phyloP scores from a whole-genome alignment of 1,140 invertebrate species.

The Mactra quadrangularis region DNA sequence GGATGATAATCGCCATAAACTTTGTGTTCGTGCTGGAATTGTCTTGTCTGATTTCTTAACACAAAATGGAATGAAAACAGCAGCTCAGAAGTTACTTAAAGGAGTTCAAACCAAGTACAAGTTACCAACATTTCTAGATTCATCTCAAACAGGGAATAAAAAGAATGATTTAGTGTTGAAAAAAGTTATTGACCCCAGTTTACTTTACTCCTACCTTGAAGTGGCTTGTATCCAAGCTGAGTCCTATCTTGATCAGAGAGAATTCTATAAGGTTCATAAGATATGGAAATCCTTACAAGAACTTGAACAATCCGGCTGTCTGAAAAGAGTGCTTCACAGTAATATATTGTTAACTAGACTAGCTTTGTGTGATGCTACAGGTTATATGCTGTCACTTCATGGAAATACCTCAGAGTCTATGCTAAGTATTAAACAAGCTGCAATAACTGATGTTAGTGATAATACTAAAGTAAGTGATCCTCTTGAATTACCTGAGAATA shows the following conservation, averaged over 20 bases:
- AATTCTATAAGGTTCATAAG: constrained; percentile 27
- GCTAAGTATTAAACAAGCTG: constrained; percentile 6
- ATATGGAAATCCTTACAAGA: constrained; percentile 28
- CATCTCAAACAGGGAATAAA: background rate
- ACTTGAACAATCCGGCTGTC: constrained; percentile 25
- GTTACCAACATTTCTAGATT: background rate
- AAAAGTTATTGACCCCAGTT: background rate
- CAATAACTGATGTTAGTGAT: background rate
- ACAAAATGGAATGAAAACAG: constrained; percentile 4
- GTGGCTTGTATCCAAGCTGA: constrained; percentile 45
- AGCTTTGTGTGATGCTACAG: constrained; percentile 43
- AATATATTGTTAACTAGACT: constrained; percentile 49
- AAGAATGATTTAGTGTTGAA: background rate
- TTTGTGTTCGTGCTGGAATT: constrained; percentile 43
- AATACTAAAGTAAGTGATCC: background rate
- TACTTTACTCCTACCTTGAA: constrained; percentile 38
- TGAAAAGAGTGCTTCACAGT: constrained; percentile 51
- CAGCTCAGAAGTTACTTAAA: background rate
- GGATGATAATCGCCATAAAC: constrained; percentile 24
- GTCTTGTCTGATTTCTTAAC: constrained; percentile 41
- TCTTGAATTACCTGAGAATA: background rate
- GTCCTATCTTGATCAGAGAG: constrained; percentile 25
- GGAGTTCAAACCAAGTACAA: constrained; percentile 13
- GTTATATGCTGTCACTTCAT: constrained; percentile 29
- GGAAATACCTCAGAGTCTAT: background rate